A percentile compares a stretch with the other conserved stretches of the same genome.
Evolutionary conservation across 2,888 invertebrate species (phyloP).

Genomic region (Apamea anceps): DNA sequence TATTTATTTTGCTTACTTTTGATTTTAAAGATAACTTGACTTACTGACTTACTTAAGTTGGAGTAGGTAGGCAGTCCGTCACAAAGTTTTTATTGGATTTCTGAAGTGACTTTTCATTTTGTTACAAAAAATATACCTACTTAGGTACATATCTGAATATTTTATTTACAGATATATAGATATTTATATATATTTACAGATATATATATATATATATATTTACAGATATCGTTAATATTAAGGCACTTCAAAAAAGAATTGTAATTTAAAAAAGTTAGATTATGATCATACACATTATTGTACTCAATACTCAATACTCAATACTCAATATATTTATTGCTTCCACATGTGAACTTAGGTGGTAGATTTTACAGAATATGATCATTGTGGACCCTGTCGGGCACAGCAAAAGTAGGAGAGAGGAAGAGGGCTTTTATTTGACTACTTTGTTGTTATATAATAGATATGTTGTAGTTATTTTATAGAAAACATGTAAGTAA

Average conservation of each 20-base stretch:
- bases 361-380: too few relatives aligned
- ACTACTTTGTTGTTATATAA: too few relatives aligned
- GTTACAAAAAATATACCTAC: not conserved
- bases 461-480: too few relatives aligned
- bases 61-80: slow-evolving; percentile 54
- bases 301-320: too few relatives aligned
- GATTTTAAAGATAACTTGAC: slow-evolving; percentile 67
- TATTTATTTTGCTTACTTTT: slow-evolving; percentile 66
- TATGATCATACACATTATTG: not conserved
- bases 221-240: not conserved
- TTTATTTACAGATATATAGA: not conserved
- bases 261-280: not conserved
- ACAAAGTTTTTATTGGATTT: slow-evolving; percentile 71
- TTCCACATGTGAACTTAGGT: too few relatives aligned
- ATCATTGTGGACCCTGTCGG: too few relatives aligned
- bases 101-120: slow-evolving; percentile 47
- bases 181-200: too few relatives aligned
- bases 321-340: too few relatives aligned
- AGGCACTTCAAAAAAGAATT: not conserved
- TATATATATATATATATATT: too few relatives aligned
- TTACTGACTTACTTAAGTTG: slow-evolving; percentile 55
- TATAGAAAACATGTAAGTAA: too few relatives aligned
- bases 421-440: too few relatives aligned
- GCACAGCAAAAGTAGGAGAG: too few relatives aligned
- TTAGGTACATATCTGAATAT: not conserved